Base-by-base conservation (phyloP, 2,888 invertebrate genomes). In the Pemphredon lugubris region DNA sequence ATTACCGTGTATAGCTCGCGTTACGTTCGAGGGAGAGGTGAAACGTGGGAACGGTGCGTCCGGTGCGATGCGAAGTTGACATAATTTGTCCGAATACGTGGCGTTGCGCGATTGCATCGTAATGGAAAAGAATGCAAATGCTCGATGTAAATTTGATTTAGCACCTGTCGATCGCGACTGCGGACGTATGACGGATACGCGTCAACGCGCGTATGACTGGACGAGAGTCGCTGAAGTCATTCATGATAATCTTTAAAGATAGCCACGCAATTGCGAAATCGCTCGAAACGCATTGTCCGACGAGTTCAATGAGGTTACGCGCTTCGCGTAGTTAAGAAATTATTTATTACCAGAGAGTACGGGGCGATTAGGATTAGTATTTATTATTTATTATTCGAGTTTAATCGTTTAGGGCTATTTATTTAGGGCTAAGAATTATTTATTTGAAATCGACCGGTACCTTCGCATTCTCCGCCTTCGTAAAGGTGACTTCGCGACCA, bases 351-450 rank as follows among this genome's bases (percentile, higher is more conserved):
- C 40, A n/a, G 40, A 16, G 37, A 44, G 5, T 65, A 51, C 26
- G 4, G 26, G n/a, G n/a, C 50, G 7, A 2, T 26, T 77, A 64
- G 34, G 57, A 2, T 23, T 77, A 59, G 23, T 61, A 61, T 57
- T 68, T 61, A 57, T 67, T 74, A 66, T 67, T 58, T 71, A 67
- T 73, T n/a, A n/a, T n/a, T n/a, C n/a, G n/a, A n/a, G n/a, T n/a
- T n/a, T n/a, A n/a, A n/a, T 69, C 23, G 16, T 51, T 18, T 7
- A n/a, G 6, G 7, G 11, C 6, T 39, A 26, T 14, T 7, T 7
- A n/a, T n/a, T n/a, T n/a, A n/a, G n/a, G 42, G 42, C 37, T 4
- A 16, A 20, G 16, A 16, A 48, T 63, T 73, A 80, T 77, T 79
- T 75, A 78, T 79, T 75, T 76, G 34, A 20, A 21, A 55, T 48